Evolutionary conservation across 30 jellyfish, hydroid and myxozoan species (phyloP).

Genomic region (Hydractinia echinata): DNA sequence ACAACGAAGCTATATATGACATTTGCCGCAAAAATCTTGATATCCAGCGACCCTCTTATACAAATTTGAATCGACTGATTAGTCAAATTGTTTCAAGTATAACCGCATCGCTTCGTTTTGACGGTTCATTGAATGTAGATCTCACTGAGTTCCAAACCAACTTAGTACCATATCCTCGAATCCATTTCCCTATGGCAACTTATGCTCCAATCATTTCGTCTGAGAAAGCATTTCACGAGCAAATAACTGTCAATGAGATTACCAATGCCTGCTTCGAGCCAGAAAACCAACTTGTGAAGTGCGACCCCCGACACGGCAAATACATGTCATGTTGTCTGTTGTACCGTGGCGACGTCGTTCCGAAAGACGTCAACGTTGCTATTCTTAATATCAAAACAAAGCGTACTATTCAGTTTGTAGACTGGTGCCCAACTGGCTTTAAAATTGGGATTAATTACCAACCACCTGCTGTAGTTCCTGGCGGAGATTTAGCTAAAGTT

Average conservation of each 20-base stretch:
- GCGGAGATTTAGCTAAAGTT: slow-evolving; percentile 73
- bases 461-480: slow-evolving; percentile 48
- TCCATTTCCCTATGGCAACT: slow-evolving; percentile 9
- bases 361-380: slow-evolving; percentile 81
- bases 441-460: too few species aligned
- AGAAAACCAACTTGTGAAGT: slow-evolving; percentile 77
- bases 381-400: slow-evolving; percentile 59
- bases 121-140: slow-evolving; percentile 35
- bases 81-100: slow-evolving; percentile 59
- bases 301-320: slow-evolving; percentile 83
- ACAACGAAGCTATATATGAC: too few species aligned
- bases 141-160: slow-evolving; percentile 85
- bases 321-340: slow-evolving; percentile 89
- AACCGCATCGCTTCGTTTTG: slow-evolving; percentile 77
- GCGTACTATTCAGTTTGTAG: slow-evolving; percentile 73
- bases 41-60: slow-evolving; percentile 77
- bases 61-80: slow-evolving; percentile 26
- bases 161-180: slow-evolving; percentile 85
- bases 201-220: slow-evolving; percentile 88
- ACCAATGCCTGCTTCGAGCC: slow-evolving; percentile 29
- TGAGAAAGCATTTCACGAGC: slow-evolving; percentile 79
- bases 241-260: slow-evolving; percentile 53
- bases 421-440: not conserved
- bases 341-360: slow-evolving; percentile 87
- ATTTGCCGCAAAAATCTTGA: slow-evolving; percentile 77